Percentiles rank a stretch among this genome's conserved stretches.
phyloP scores from a whole-genome alignment of 2,888 invertebrate genomes.

The Salticus scenicus region DNA sequence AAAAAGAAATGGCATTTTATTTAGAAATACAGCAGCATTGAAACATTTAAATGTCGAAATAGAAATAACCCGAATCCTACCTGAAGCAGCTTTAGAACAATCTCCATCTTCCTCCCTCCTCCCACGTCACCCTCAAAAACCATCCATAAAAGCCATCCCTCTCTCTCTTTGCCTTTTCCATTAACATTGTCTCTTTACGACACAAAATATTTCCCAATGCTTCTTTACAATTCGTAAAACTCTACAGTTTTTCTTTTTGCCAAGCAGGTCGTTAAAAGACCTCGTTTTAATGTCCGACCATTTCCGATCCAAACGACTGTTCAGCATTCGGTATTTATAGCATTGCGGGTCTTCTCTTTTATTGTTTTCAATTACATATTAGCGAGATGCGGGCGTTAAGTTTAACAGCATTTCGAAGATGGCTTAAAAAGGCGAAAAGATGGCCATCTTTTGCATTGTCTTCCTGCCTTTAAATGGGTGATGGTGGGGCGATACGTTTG shows the following conservation, averaged over 20 bases:
- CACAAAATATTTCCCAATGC: constrained; percentile 62
- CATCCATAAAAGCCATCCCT: constrained; percentile 65
- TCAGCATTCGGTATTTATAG: constrained; percentile 65
- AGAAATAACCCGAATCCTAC: no score
- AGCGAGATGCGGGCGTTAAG: constrained; percentile 53
- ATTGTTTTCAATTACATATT: constrained; percentile 69
- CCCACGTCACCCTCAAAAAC: constrained; percentile 33
- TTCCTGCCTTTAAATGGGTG: constrained; percentile 4
- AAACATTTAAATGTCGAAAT: no score
- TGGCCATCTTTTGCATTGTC: constrained; percentile 59
- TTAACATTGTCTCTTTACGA: constrained; percentile 68
- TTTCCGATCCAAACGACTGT: constrained; percentile 55
- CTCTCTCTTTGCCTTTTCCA: constrained; percentile 64
- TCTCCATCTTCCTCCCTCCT: not conserved
- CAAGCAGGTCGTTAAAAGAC: constrained; percentile 47
- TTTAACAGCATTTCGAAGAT: constrained; percentile 27
- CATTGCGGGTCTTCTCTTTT: constrained; percentile 51
- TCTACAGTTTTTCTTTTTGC: constrained; percentile 10
- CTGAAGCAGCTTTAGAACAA: not conserved
- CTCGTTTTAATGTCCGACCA: constrained; percentile 64
- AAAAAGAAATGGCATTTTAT: no score
- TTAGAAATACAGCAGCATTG: no score
- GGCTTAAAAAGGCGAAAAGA: constrained; percentile 55
- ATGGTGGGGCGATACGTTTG: constrained; percentile 13
- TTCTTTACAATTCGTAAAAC: constrained; percentile 64